These are phyloP conservation scores for Globodera rostochiensis DNA, from an alignment of 1,140 invertebrate species.

Conservation along the genomic window DNA sequence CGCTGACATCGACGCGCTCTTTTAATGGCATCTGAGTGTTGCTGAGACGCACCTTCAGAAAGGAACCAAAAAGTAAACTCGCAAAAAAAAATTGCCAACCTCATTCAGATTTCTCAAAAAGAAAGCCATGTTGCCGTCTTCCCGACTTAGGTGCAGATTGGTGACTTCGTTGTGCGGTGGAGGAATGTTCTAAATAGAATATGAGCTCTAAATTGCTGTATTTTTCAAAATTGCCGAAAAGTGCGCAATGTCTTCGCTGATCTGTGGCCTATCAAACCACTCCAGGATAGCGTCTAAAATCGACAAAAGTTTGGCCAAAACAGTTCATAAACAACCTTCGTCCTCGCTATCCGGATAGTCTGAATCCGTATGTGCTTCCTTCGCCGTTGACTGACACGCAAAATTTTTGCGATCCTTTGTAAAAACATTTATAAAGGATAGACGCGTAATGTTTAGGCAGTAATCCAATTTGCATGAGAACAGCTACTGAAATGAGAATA, in stretches of 20 bases:
- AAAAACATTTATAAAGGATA: too few relatives aligned
- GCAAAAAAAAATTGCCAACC: not conserved
- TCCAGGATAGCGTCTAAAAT: conserved; percentile 29
- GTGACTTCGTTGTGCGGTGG: not conserved
- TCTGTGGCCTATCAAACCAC: conserved; percentile 25
- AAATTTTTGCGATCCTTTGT: not conserved
- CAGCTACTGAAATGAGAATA: too few relatives aligned
- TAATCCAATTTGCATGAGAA: too few relatives aligned
- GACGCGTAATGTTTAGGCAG: too few relatives aligned
- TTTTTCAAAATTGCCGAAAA: not conserved
- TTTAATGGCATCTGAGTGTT: not conserved
- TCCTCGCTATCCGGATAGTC: conserved; percentile 35
- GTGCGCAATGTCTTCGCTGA: not conserved
- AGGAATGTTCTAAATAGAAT: not conserved
- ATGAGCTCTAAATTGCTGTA: not conserved
- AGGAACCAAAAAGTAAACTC: not conserved
- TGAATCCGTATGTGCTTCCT: not conserved
- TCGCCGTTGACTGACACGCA: not conserved
- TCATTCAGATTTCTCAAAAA: too few relatives aligned
- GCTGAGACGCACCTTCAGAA: not conserved
- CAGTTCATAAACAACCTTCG: conserved; percentile 30
- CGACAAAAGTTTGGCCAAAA: not conserved
- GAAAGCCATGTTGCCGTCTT: not conserved
- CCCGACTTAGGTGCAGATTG: not conserved
- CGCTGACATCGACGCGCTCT: not conserved